phyloP scores from a whole-genome alignment of 2,888 invertebrate species.

The Thalpophila matura region DNA sequence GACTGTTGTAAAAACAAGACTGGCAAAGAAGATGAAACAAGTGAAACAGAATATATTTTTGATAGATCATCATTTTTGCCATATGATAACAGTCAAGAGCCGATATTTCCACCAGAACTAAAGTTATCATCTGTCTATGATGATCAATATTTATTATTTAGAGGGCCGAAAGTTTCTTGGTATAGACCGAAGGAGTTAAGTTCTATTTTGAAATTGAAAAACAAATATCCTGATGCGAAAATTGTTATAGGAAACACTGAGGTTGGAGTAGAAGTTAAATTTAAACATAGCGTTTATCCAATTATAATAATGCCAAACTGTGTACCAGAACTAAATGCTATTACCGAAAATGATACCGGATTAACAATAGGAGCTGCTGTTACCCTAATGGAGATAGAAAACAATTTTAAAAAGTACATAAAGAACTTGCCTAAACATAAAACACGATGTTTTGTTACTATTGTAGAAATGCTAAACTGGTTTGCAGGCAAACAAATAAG shows the following conservation, averaged over 20 bases:
- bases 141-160: constrained; percentile 85
- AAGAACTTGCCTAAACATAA: constrained; percentile 89
- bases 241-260: constrained; percentile 96
- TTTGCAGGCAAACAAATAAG: constrained; percentile 99
- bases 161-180: constrained; percentile 92
- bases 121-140: constrained; percentile 91
- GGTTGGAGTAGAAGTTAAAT: constrained; percentile 96
- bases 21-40: constrained; percentile 74
- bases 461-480: constrained; percentile 96
- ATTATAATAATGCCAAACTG: constrained; percentile 96
- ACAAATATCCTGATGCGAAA: constrained; percentile 92
- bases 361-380: constrained; percentile 95
- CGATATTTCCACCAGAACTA: constrained; percentile 96
- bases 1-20: constrained; percentile 91
- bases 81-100: constrained; percentile 94
- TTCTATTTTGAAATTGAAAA: constrained; percentile 92
- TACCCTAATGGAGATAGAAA: constrained; percentile 94
- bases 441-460: constrained; percentile 93
- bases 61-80: constrained; percentile 92
- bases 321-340: constrained; percentile 94
- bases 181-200: constrained; percentile 92
- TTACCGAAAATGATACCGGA: constrained; percentile 90
- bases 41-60: constrained; percentile 90
- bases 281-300: constrained; percentile 94
- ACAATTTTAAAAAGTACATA: constrained; percentile 91